phyloP scores from a whole-genome alignment of 2,113 vertebrate species.

The Chamaetylas fuelleborni region DNA sequence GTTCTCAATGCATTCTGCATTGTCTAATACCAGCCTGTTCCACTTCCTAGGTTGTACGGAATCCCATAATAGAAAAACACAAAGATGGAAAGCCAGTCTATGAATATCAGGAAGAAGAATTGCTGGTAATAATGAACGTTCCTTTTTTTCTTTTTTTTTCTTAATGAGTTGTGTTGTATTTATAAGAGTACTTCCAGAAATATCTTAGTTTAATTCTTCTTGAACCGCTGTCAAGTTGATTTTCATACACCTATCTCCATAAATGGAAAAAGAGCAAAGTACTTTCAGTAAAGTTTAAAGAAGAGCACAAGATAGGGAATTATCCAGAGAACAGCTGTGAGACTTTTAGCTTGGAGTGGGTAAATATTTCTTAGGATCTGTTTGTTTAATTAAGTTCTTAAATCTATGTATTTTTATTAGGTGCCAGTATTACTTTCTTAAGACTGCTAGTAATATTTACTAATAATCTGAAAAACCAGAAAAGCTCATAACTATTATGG shows the following conservation, averaged over 20 bases:
- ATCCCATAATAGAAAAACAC: slow-evolving; percentile 93
- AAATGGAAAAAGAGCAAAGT: neutral
- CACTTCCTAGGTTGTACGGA: slow-evolving; percentile 87
- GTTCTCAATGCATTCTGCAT: slow-evolving; percentile 29
- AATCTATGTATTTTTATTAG: neutral
- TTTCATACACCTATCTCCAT: neutral
- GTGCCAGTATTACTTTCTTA: neutral
- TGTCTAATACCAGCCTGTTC: slow-evolving; percentile 59
- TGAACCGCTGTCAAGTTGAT: neutral
- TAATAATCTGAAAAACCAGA: neutral
- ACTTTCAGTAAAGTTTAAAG: neutral
- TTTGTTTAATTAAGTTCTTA: neutral
- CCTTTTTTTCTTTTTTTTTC: neutral
- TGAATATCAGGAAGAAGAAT: slow-evolving; percentile 96
- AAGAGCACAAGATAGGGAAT: neutral
- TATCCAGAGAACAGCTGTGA: neutral
- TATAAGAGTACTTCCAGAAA: neutral
- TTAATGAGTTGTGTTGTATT: neutral
- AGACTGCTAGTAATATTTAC: neutral
- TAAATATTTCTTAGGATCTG: neutral
- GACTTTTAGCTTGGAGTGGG: neutral
- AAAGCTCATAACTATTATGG: neutral
- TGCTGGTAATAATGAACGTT: slow-evolving; percentile 80
- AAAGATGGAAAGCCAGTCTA: slow-evolving; percentile 92
- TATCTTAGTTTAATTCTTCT: neutral